A percentile compares a stretch with the other conserved stretches of the same genome.
phyloP scores from a whole-genome alignment of 2,888 invertebrate species.

The Ramazzottius varieornatus region DNA sequence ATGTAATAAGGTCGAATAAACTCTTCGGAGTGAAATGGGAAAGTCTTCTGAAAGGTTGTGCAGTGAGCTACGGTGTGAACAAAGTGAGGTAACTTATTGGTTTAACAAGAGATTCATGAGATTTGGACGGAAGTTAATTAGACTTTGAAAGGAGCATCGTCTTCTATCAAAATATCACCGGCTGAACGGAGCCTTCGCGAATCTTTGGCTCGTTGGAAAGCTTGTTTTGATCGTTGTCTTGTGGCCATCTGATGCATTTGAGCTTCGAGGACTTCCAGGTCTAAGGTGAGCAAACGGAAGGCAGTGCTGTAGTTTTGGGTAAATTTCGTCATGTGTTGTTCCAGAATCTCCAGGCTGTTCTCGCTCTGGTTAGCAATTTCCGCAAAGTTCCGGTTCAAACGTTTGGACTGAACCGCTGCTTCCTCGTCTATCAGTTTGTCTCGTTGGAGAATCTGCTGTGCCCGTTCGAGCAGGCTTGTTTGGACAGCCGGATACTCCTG shows the following conservation, averaged over 20 bases:
- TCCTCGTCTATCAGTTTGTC: constrained; percentile 25
- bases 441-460: constrained; percentile 24
- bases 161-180: neutral
- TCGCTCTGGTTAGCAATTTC: constrained; percentile 16
- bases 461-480: constrained; percentile 12
- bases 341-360: constrained; percentile 42
- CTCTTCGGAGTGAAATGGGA: too few species aligned
- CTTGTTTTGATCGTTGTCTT: neutral
- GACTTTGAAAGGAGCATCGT: neutral
- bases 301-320: constrained; percentile 54
- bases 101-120: too few species aligned
- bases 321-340: constrained; percentile 48
- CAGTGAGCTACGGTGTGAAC: too few species aligned
- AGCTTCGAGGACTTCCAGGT: constrained; percentile 30
- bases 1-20: too few species aligned
- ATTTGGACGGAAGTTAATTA: too few species aligned
- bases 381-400: constrained; percentile 17
- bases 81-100: too few species aligned
- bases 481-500: constrained; percentile 23
- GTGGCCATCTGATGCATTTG: neutral
- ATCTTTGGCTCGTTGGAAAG: neutral
- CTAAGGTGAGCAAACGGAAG: constrained; percentile 54
- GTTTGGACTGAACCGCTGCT: constrained; percentile 31
- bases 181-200: neutral
- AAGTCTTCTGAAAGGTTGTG: too few species aligned